phyloP scores from a whole-genome alignment of 2,888 invertebrate genomes.

The Ceratothoa steindachneri region DNA sequence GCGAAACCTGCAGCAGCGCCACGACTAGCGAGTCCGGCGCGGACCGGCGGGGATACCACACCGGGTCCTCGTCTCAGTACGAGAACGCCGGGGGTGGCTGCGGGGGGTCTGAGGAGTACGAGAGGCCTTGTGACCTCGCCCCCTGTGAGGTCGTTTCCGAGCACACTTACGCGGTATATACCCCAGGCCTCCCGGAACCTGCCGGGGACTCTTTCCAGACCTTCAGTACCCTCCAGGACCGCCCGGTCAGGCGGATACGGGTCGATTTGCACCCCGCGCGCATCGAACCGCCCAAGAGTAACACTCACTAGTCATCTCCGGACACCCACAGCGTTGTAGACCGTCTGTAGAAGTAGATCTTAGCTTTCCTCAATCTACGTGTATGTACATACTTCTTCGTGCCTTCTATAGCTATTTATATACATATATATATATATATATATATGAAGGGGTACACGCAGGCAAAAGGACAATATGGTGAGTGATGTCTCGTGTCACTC shows the following conservation, averaged over 20 bases:
- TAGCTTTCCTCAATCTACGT: too few species aligned
- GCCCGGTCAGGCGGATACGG: neutral
- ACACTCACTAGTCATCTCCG: conserved; percentile 5
- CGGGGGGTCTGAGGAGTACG: conserved; percentile 26
- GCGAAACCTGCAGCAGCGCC: conserved; percentile 14
- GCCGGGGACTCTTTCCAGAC: conserved; percentile 24
- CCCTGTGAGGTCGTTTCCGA: conserved; percentile 39
- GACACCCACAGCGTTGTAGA: neutral
- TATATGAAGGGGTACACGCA: too few species aligned
- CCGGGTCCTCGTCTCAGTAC: conserved; percentile 21
- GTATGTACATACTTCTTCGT: neutral
- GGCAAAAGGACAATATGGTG: too few species aligned
- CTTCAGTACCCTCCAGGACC: conserved; percentile 35
- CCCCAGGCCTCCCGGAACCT: conserved; percentile 19
- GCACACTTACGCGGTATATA: conserved; percentile 36
- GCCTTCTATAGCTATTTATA: neutral
- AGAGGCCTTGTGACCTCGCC: neutral
- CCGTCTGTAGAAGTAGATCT: neutral
- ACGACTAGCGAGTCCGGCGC: neutral
- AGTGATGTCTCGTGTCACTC: too few species aligned
- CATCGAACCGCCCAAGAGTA: conserved; percentile 7
- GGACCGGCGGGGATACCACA: neutral
- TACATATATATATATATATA: neutral
- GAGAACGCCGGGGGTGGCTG: conserved; percentile 15
- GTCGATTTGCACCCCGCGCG: neutral